Evolutionary conservation across 2,888 invertebrate species (phyloP), one percentile per base, ranked within the genome.

Genomic region (Apodemia zela): DNA sequence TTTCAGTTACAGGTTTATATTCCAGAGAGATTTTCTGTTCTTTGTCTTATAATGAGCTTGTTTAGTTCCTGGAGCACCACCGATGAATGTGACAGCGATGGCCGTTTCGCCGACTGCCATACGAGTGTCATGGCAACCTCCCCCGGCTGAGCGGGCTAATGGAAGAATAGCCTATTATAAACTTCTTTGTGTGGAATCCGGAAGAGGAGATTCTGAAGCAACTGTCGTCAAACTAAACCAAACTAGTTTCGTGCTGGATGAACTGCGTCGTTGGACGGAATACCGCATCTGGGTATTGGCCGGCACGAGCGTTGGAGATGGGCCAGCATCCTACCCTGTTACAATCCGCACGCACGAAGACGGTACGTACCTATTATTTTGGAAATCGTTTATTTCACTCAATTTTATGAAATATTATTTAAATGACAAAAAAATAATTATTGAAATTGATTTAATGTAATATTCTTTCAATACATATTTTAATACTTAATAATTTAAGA

Each of bases 251-350:
- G 92, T 95, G 70, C 93, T 98, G 90, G 97, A 97, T 84, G 97
- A 97, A 88, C 94, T 99, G 80, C 96, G 96, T 84, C 96, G 97
- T 69, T 99, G 98, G 98, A 98, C 98, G 67, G 96, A 97, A 87
- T 99, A 99, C 94, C 95, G 97, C 87, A 96, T 99, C 80, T 98
- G 98, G 98, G 97, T 99, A 79, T 93, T 98, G 75, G 99, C 99
- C 71, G 98, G 98, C 80, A 99, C 99, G 76, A 96, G 95, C 79
- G 97, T 98, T 74, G 99, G 99, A 81, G 98, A 98, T 90, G 99
- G 99, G 69, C 99, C 97, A 70, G 94, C 96, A 78, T 98, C 98
- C 75, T 96, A 96, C 89, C 97, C 98, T 70, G 96, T 98, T 93
- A 95, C 95, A 79, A 96, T 98, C 78, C 96, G 96, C 93, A 99